Conservation (phyloP, 2,888 invertebrate species). For the Heteropelma amictum region DNA sequence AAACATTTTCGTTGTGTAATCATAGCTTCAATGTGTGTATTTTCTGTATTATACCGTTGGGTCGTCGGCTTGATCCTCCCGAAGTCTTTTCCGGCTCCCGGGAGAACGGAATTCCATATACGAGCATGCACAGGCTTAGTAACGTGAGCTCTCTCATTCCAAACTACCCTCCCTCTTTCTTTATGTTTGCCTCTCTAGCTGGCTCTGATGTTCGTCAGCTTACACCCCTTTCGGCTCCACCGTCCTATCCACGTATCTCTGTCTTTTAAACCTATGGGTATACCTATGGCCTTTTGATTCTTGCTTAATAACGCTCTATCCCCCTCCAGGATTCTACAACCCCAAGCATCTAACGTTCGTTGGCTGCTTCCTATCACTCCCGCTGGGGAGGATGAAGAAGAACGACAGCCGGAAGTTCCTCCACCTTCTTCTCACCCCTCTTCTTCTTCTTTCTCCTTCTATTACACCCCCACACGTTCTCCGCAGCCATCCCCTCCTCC, state of each 20-base stretch:
- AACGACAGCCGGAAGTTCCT: conserved; percentile 27
- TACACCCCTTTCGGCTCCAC: not conserved
- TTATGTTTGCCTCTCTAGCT: not conserved
- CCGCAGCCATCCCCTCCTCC: too few species aligned
- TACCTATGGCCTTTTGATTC: not conserved
- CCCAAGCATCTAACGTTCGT: not conserved
- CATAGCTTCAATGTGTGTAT: conserved; percentile 4
- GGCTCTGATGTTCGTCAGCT: conserved; percentile 19
- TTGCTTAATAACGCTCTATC: not conserved
- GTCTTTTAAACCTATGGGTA: not conserved
- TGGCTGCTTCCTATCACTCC: not conserved
- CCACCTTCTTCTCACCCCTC: not conserved
- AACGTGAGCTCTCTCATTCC: conserved; percentile 22
- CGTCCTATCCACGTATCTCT: not conserved
- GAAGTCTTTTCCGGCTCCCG: conserved; percentile 41
- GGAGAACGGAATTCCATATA: conserved; percentile 39
- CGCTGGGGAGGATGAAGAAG: conserved; percentile 1
- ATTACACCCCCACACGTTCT: too few species aligned
- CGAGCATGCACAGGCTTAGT: conserved; percentile 46
- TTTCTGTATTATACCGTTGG: conserved; percentile 40
- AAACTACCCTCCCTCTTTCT: not conserved
- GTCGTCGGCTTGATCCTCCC: conserved; percentile 47
- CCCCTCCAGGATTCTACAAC: not conserved
- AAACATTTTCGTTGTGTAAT: conserved; percentile 1
- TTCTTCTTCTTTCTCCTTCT: not conserved